A percentile compares a stretch with the other conserved stretches of the same genome.
phyloP scores from a whole-genome alignment of 2,888 invertebrate species.

The Tetranychus piercei region DNA sequence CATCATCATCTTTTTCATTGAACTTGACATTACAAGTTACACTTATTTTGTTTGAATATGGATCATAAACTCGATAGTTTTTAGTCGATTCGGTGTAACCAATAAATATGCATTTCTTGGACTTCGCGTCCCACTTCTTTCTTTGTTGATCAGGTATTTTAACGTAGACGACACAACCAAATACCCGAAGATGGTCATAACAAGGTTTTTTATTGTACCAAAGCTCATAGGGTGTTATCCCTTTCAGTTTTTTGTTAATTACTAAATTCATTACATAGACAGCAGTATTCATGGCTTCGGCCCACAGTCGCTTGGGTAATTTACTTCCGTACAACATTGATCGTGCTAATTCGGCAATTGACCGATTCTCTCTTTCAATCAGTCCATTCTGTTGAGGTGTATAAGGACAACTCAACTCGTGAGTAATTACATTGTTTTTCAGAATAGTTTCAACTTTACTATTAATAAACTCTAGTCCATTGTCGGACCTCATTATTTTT shows the following conservation, averaged over 20 bases:
- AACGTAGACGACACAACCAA: not conserved
- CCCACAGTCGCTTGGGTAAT: not conserved
- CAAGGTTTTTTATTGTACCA: not conserved
- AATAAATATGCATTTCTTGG: not conserved
- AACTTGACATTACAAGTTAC: not conserved
- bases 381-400: too few species aligned
- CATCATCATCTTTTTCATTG: not conserved
- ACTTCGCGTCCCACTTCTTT: not conserved
- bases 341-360: too few species aligned
- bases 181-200: not conserved
- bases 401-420: too few species aligned
- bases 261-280: slow-evolving; percentile 7
- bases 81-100: not conserved
- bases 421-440: too few species aligned
- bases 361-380: too few species aligned
- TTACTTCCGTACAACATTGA: not conserved
- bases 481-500: too few species aligned
- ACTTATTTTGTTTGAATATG: too few species aligned
- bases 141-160: not conserved
- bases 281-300: slow-evolving; percentile 7
- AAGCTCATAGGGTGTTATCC: not conserved
- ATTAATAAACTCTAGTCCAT: too few species aligned
- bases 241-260: not conserved
- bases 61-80: too few species aligned
- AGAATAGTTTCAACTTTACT: too few species aligned